A percentile compares a stretch with the other conserved stretches of the same genome.
phyloP scores from a whole-genome alignment of 2,113 vertebrate species.

The Lophotis ruficrista region DNA sequence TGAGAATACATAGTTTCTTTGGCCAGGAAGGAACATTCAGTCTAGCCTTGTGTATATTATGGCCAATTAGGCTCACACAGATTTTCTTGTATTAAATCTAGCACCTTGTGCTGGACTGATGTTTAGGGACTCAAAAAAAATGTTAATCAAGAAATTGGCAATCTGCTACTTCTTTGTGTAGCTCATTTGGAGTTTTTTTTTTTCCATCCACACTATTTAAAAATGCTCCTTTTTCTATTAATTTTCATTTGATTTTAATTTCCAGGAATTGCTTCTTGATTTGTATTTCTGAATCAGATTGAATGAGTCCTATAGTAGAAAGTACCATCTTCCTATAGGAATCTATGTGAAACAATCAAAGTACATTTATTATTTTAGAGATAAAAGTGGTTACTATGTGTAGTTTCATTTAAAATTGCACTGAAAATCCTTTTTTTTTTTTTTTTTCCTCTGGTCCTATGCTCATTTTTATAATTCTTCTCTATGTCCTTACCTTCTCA shows the following conservation, averaged over 20 bases:
- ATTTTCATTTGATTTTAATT: neutral
- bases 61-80: neutral
- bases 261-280: neutral
- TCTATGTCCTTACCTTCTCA: neutral
- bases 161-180: neutral
- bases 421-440: accelerated
- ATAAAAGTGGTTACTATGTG: neutral
- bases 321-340: neutral
- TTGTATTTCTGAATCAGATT: neutral
- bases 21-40: neutral
- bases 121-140: neutral
- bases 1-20: neutral
- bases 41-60: neutral
- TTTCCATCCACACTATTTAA: neutral
- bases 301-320: neutral
- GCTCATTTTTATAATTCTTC: neutral
- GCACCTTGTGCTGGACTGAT: neutral
- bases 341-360: neutral
- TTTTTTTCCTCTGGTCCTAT: accelerated
- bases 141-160: neutral
- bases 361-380: neutral
- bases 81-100: neutral
- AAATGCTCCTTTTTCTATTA: neutral
- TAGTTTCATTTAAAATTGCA: neutral
- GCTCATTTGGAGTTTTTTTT: neutral